These are phyloP conservation scores for Rhorus exstirpatorius DNA, from an alignment of 2,888 invertebrate species.

Conservation along the genomic window DNA sequence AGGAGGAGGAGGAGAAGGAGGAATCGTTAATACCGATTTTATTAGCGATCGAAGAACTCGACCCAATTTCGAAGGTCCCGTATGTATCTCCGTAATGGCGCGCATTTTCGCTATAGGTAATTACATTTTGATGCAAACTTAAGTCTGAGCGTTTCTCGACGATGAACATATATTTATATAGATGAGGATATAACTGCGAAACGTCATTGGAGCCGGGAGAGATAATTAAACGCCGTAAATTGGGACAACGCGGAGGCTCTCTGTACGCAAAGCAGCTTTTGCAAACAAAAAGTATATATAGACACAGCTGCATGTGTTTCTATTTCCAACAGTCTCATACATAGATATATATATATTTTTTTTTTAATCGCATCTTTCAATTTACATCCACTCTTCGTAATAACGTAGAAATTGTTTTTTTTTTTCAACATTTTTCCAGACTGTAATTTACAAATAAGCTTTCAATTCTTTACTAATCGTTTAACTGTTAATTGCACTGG, in stretches of 20 bases:
- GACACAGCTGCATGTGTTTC: constrained; percentile 64
- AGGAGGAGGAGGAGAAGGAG: constrained; percentile 1
- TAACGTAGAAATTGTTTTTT: too few relatives aligned
- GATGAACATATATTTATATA: too few relatives aligned
- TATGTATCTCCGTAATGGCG: constrained; percentile 14
- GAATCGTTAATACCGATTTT: constrained; percentile 33
- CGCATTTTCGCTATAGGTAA: constrained; percentile 10
- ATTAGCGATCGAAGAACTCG: constrained; percentile 34
- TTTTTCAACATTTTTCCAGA: too few relatives aligned
- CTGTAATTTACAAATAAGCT: too few relatives aligned
- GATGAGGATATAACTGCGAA: constrained; percentile 24
- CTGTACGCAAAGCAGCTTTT: constrained; percentile 67
- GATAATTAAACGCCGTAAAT: constrained; percentile 75
- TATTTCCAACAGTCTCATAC: neutral
- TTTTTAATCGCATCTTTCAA: neutral
- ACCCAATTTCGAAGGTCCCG: constrained; percentile 53
- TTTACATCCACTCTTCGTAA: neutral
- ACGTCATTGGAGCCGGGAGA: constrained; percentile 46
- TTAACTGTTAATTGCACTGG: too few relatives aligned
- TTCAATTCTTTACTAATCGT: too few relatives aligned
- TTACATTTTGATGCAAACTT: constrained; percentile 2
- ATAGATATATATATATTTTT: too few relatives aligned
- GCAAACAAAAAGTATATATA: constrained; percentile 61
- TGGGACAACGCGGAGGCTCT: constrained; percentile 65
- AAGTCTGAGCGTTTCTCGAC: constrained; percentile 25